These are phyloP conservation scores for Oscheius myriophilus DNA, from an alignment of 2,888 invertebrate species.

Conservation along the genomic window DNA sequence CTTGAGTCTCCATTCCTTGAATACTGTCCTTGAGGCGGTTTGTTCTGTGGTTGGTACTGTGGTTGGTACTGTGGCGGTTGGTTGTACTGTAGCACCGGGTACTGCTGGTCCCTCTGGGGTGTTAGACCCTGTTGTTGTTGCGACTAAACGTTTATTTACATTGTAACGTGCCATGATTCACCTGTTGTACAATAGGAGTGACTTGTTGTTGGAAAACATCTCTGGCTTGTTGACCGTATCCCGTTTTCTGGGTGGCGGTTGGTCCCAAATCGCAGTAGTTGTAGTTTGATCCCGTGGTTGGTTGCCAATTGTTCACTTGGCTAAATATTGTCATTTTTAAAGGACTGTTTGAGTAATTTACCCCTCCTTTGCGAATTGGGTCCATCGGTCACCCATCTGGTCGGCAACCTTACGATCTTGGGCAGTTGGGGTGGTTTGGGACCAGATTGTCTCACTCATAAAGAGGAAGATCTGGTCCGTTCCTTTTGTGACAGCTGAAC, in stretches of 20 bases:
- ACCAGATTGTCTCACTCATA: slow-evolving; percentile 58
- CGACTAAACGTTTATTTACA: slow-evolving; percentile 7
- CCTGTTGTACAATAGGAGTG: slow-evolving; percentile 46
- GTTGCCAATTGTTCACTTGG: slow-evolving; percentile 51
- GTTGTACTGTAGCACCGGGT: background rate
- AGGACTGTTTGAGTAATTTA: background rate
- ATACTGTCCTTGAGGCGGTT: too few species aligned
- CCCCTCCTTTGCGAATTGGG: slow-evolving; percentile 59
- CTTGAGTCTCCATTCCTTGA: too few species aligned
- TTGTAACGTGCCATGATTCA: background rate
- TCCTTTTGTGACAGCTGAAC: slow-evolving; percentile 56
- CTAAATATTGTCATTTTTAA: slow-evolving; percentile 28
- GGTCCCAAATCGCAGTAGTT: slow-evolving; percentile 52
- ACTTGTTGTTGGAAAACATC: slow-evolving; percentile 56
- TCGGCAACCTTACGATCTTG: slow-evolving; percentile 53
- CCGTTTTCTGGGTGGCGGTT: slow-evolving; percentile 37
- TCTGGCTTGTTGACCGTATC: slow-evolving; percentile 50
- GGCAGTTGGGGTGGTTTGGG: slow-evolving; percentile 37
- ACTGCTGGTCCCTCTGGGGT: slow-evolving; percentile 9
- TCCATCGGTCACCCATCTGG: slow-evolving; percentile 55
- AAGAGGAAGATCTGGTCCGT: slow-evolving; percentile 56
- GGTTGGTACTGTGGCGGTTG: slow-evolving; percentile 10
- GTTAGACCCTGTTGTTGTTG: slow-evolving; percentile 21
- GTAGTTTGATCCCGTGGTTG: slow-evolving; percentile 43
- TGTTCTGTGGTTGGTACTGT: background rate